phyloP scores from a whole-genome alignment of 2,888 invertebrate species.

The Dastarcus helophoroides region DNA sequence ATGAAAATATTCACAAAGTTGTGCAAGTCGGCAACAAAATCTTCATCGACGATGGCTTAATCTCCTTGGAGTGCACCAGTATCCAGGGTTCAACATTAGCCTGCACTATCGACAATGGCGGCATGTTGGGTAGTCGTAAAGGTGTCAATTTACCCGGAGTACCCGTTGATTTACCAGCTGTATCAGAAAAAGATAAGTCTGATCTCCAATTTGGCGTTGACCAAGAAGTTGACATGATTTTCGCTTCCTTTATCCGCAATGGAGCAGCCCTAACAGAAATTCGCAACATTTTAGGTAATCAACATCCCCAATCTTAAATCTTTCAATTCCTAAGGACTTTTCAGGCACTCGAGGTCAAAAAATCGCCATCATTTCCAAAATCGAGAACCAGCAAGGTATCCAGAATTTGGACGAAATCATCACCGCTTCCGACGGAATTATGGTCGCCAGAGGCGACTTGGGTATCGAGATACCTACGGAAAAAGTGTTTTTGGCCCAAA shows the following conservation, averaged over 20 bases:
- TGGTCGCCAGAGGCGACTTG: conserved; percentile 61
- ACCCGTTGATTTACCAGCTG: conserved; percentile 91
- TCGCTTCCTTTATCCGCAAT: conserved; percentile 95
- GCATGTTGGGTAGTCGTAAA: conserved; percentile 85
- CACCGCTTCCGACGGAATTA: conserved; percentile 86
- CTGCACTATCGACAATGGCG: conserved; percentile 92
- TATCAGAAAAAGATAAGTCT: conserved; percentile 91
- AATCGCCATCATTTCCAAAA: conserved; percentile 95
- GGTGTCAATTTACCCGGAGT: conserved; percentile 96
- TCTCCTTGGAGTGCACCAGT: conserved; percentile 60
- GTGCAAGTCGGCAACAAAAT: conserved; percentile 77
- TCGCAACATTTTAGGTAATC: conserved; percentile 70
- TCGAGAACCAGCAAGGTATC: conserved; percentile 98
- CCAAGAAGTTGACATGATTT: conserved; percentile 91
- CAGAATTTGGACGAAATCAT: conserved; percentile 91
- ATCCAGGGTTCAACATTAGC: conserved; percentile 49
- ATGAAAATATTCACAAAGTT: conserved; percentile 89
- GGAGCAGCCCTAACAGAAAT: conserved; percentile 83
- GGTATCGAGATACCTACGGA: conserved; percentile 96
- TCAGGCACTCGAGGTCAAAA: conserved; percentile 81
- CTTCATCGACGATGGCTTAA: conserved; percentile 93
- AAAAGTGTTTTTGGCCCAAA: conserved; percentile 94
- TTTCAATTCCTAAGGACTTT: too few species aligned
- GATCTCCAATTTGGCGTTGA: conserved; percentile 87
- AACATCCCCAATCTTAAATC: too few species aligned